Conservation (phyloP, 2,113 vertebrate genomes). For the Osmerus mordax region DNA sequence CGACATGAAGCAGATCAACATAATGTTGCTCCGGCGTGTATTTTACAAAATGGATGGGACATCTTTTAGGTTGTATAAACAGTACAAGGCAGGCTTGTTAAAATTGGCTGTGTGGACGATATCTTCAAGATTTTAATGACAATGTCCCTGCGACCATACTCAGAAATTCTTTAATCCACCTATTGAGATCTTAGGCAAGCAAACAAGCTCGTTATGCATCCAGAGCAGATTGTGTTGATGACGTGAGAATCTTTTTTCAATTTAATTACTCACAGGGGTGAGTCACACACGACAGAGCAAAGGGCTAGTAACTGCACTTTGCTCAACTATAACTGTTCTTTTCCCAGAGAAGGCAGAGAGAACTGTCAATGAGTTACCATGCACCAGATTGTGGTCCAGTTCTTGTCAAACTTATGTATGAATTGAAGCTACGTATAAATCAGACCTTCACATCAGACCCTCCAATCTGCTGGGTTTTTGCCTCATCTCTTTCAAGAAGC, state of each 20-base stretch:
- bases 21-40: no score
- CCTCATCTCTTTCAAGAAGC: no score
- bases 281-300: not conserved
- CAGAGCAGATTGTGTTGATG: slow-evolving; percentile 27
- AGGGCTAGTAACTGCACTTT: not conserved
- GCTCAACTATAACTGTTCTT: slow-evolving; percentile 5
- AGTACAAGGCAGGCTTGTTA: not conserved
- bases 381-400: no score
- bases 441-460: no score
- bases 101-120: not conserved
- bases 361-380: not conserved
- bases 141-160: slow-evolving; percentile 27
- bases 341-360: not conserved
- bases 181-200: slow-evolving; percentile 26
- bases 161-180: slow-evolving; percentile 10
- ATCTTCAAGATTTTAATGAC: slow-evolving; percentile 8
- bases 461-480: no score
- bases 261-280: slow-evolving; percentile 31
- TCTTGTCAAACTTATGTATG: no score
- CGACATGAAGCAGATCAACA: no score
- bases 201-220: slow-evolving; percentile 18
- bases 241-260: slow-evolving; percentile 32
- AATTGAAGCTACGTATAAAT: no score
- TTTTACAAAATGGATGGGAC: no score
- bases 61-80: no score